Evolutionary conservation across 1,140 invertebrate species (phyloP).

Genomic region (Zaprionus tsacasi): DNA sequence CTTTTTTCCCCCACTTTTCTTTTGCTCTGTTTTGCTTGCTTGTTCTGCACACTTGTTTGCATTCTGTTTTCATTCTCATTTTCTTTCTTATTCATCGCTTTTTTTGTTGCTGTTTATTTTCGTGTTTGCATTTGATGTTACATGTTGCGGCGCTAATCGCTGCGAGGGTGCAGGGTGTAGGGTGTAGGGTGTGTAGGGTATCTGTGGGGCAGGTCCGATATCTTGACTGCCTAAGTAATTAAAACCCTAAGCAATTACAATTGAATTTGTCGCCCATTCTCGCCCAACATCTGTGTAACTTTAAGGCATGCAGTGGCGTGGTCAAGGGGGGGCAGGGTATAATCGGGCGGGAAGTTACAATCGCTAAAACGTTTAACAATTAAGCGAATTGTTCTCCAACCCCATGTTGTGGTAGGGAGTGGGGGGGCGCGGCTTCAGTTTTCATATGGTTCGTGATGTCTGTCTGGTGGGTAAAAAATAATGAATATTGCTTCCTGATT

Average conservation of each 20-base stretch:
- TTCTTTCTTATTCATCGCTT: constrained; percentile 8
- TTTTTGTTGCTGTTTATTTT: constrained; percentile 39
- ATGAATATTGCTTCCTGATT: constrained; percentile 3
- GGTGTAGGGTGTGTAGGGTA: not conserved
- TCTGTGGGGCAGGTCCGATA: not conserved
- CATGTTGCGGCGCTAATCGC: constrained; percentile 61
- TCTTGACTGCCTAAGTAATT: constrained; percentile 56
- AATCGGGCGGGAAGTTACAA: not conserved
- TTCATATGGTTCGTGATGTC: not conserved
- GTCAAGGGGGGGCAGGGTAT: not conserved
- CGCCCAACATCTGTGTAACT: constrained; percentile 48
- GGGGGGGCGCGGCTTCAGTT: not conserved
- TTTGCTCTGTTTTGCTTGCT: constrained; percentile 10
- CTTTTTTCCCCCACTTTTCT: not conserved
- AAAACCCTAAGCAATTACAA: constrained; percentile 33
- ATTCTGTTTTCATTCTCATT: constrained; percentile 3
- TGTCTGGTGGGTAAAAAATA: not conserved
- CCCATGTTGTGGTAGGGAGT: too few relatives aligned
- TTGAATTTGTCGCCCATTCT: constrained; percentile 28
- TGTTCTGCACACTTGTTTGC: constrained; percentile 4
- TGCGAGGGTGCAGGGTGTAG: constrained; percentile 2
- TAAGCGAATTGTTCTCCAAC: not conserved
- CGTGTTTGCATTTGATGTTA: constrained; percentile 54
- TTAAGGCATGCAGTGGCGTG: not conserved
- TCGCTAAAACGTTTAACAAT: not conserved